Evolutionary conservation across 1,140 invertebrate genomes (phyloP).

Genomic region (Papilio helenus): DNA sequence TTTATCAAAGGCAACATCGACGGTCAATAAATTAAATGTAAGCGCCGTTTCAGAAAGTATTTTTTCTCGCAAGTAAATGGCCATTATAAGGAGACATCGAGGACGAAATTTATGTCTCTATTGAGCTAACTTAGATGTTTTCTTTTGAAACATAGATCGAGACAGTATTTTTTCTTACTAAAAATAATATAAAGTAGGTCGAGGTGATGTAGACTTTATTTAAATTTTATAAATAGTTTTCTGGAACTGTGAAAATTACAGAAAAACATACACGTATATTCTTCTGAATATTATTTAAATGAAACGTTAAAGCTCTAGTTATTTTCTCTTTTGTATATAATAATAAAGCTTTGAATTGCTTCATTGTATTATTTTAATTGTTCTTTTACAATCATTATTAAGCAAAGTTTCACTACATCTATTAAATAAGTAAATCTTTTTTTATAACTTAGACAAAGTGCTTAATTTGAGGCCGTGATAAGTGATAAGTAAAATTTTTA

Average conservation of each 20-base stretch:
- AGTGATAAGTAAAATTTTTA: too few relatives aligned
- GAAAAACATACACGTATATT: not conserved
- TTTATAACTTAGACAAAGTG: too few relatives aligned
- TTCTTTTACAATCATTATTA: not conserved
- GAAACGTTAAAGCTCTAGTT: not conserved
- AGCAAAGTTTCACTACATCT: too few relatives aligned
- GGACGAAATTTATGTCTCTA: constrained; percentile 9
- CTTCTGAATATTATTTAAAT: too few relatives aligned
- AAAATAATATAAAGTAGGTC: not conserved
- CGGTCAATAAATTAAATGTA: constrained; percentile 15
- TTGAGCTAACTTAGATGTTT: constrained; percentile 6
- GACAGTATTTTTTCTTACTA: not conserved
- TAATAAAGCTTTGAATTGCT: not conserved
- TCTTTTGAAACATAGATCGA: not conserved
- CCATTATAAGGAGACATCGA: not conserved
- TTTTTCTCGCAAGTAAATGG: constrained; percentile 9
- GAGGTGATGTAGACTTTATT: not conserved
- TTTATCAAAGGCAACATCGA: not conserved
- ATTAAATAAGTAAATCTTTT: too few relatives aligned
- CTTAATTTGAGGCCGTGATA: too few relatives aligned
- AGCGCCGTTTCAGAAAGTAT: constrained; percentile 1
- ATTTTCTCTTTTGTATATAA: not conserved
- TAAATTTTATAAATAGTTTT: not conserved
- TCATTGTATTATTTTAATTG: not conserved
- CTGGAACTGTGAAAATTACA: not conserved